These are phyloP conservation scores for Crossocerus cetratus DNA, from an alignment of 2,888 invertebrate species.

Conservation along the genomic window DNA sequence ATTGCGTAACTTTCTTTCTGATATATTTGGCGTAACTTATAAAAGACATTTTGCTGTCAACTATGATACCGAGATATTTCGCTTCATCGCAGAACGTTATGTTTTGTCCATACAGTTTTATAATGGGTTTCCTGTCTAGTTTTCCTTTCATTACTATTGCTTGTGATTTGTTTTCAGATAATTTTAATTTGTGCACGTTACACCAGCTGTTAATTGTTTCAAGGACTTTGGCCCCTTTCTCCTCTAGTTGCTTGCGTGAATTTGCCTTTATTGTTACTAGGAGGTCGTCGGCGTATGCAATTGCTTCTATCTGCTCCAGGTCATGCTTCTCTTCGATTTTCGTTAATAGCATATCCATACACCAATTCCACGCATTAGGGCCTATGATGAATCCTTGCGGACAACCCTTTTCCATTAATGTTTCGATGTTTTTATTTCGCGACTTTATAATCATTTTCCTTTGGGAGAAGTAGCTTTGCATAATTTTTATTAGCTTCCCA, in stretches of 20 bases:
- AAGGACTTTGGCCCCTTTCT: background rate
- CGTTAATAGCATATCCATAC: background rate
- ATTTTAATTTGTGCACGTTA: background rate
- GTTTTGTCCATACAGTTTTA: background rate
- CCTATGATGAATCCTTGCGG: slow-evolving; percentile 11
- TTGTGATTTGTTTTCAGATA: background rate
- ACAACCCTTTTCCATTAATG: background rate
- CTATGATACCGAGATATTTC: slow-evolving; percentile 1
- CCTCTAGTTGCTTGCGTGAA: background rate
- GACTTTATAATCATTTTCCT: background rate
- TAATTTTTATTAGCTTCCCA: background rate
- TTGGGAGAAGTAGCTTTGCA: background rate
- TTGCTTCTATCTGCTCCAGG: background rate
- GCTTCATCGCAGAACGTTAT: background rate
- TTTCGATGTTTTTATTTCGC: background rate
- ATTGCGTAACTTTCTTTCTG: background rate
- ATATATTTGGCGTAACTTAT: background rate
- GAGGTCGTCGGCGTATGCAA: slow-evolving; percentile 9
- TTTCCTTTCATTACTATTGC: background rate
- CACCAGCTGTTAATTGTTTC: background rate
- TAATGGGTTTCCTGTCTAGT: background rate
- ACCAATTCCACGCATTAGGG: background rate
- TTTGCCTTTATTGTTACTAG: background rate
- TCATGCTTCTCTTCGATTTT: background rate
- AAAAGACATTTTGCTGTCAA: background rate